These are phyloP conservation scores for Falco columbarius DNA, from an alignment of 2,797 vertebrate genomes.

Conservation along the genomic window DNA sequence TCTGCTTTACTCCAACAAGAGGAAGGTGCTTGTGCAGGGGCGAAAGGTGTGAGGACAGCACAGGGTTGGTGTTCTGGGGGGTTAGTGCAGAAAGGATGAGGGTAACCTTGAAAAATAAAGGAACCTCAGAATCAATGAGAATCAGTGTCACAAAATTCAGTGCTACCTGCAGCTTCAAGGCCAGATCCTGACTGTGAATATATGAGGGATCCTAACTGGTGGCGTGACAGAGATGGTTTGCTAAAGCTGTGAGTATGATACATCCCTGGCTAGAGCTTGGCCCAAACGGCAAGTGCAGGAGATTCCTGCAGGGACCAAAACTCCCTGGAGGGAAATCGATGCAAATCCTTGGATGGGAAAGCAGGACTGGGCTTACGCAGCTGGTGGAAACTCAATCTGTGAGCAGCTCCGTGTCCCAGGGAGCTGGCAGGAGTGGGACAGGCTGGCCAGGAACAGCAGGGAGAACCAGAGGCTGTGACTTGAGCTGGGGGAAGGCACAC, in stretches of 20 bases:
- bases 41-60: not conserved
- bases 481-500: not conserved
- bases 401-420: not conserved
- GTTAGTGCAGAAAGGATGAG: not conserved
- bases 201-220: not conserved
- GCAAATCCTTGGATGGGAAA: not conserved
- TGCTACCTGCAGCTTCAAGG: not conserved
- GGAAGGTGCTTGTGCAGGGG: not conserved
- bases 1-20: not conserved
- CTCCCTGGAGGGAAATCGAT: not conserved
- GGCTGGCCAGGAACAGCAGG: not conserved
- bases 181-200: not conserved
- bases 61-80: not conserved
- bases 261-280: not conserved
- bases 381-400: not conserved
- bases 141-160: not conserved
- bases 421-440: not conserved
- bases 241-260: not conserved
- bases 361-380: not conserved
- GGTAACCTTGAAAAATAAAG: not conserved
- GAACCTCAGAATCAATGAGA: not conserved
- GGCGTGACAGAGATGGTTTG: not conserved
- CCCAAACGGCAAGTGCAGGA: accelerated
- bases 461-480: not conserved
- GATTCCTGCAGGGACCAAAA: not conserved